Percentiles rank a stretch among this genome's conserved stretches.
Conservation (phyloP, 2,113 vertebrate species). For the Ailurus styani region DNA sequence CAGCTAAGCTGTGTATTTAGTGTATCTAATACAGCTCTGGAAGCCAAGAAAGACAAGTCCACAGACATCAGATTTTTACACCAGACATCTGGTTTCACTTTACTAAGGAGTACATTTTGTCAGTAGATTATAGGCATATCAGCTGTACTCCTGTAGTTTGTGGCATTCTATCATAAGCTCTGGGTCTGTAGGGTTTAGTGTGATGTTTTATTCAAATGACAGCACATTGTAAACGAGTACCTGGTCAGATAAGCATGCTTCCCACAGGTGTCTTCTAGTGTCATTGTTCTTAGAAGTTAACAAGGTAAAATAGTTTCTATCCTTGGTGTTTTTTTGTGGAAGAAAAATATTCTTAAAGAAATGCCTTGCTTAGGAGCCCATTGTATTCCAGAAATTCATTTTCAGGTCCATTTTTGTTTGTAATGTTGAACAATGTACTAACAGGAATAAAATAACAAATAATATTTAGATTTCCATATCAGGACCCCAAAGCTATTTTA, state of each 20-base stretch:
- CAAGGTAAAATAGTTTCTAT: not conserved
- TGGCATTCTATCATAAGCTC: constrained; percentile 34
- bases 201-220: constrained; percentile 55
- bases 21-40: constrained; percentile 11
- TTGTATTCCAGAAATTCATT: not conserved
- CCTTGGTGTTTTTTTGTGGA: not conserved
- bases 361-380: not conserved
- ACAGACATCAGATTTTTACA: constrained; percentile 59
- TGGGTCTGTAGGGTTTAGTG: constrained; percentile 20
- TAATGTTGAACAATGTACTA: not conserved
- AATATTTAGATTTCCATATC: not conserved
- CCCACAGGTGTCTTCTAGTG: not conserved
- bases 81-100: constrained; percentile 41
- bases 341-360: constrained; percentile 3
- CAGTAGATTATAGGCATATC: constrained; percentile 35
- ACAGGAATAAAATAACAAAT: not conserved
- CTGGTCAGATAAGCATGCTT: constrained; percentile 34
- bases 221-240: not conserved
- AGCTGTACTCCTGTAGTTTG: not conserved
- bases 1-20: constrained; percentile 57
- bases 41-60: constrained; percentile 42
- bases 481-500: not conserved
- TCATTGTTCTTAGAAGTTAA: constrained; percentile 29
- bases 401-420: not conserved
- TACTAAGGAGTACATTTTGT: constrained; percentile 28